A percentile compares a stretch with the other conserved stretches of the same genome.
Conservation (phyloP, 2,888 invertebrate species). For the Tiliacea citrago region DNA sequence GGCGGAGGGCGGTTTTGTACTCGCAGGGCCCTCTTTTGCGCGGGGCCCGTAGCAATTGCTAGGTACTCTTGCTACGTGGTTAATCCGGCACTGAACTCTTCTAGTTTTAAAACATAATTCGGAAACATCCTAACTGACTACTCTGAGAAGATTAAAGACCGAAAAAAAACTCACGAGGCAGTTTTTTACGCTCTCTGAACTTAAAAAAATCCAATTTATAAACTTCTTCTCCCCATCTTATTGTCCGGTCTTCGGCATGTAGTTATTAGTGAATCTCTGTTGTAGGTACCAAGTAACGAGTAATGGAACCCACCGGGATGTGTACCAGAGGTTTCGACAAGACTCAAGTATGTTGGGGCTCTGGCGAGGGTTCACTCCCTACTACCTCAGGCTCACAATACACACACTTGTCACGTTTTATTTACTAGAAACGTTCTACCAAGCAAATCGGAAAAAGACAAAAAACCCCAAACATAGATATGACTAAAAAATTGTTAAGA, state of each 20-base stretch:
- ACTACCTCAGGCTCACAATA: slow-evolving; percentile 97
- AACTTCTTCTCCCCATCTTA: background rate
- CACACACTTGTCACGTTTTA: slow-evolving; percentile 98
- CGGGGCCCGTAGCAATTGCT: no score
- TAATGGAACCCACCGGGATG: slow-evolving; percentile 46
- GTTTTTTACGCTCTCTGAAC: no score
- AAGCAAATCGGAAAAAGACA: slow-evolving; percentile 78
- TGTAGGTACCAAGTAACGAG: slow-evolving; percentile 73
- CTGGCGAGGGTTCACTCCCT: slow-evolving; percentile 99
- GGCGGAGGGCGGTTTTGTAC: no score
- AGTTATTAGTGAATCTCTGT: slow-evolving; percentile 12
- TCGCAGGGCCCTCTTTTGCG: no score
- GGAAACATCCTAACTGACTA: no score
- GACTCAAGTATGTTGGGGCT: slow-evolving; percentile 96
- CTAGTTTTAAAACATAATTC: no score
- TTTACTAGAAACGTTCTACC: slow-evolving; percentile 93
- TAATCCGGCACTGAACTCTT: no score
- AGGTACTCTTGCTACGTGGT: no score
- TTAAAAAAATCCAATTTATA: no score
- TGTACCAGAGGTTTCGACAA: slow-evolving; percentile 44
- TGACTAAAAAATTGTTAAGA: slow-evolving; percentile 4
- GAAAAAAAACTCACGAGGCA: no score
- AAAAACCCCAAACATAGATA: background rate
- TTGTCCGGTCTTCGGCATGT: background rate
- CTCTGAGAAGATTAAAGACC: no score